Base-by-base conservation (phyloP, 2,888 invertebrate genomes). In the Pandemis heparana region DNA sequence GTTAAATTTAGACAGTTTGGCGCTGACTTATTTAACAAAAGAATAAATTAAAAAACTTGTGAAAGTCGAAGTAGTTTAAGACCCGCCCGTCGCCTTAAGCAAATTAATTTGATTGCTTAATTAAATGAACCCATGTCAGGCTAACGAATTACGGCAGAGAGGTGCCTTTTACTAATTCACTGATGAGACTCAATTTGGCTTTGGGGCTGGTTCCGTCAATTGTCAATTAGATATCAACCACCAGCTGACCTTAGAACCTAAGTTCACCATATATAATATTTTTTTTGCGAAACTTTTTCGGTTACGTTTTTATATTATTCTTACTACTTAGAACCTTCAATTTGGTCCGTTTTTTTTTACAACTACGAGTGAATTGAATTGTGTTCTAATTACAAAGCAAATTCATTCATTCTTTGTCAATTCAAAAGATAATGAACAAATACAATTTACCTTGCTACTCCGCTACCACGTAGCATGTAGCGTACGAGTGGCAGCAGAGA, bases 101-200 rank as follows among this genome's bases (percentile, higher is more conserved):
- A 56, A 56, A 56, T 56, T 56, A 23, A 23, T 56, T 23, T 56
- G 18, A 23, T 56, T 18, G 23, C 23, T 56, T 56, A 56, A 56
- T 56, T 56, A 23, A 56, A 56, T 56, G 56, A 23, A 56, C 56
- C 56, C 56, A 12, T 23, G 56, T 60, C 60, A 60, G n/a, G n/a
- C n/a, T 60, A 60, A 60, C 14, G 60, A 60, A 60, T 60, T 60
- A 38, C 60, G 60, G 56, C 60, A 32, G 23, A 38, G 38, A 60
- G 60, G 32, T 60, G 38, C 38, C 32, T 60, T 38, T 38, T 38
- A 38, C 60, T 38, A 60, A 60, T 60, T 60, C 56, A 10, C 18
- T 60, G 38, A 60, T 60, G 6, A 60, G 38, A 60, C 38, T 38
- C 38, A 38, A 60, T 60, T 60, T n/a, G 60, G 38, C 14, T 60